Evolutionary conservation across 2,797 vertebrate genomes (phyloP).

Genomic region (Merluccius polli): DNA sequence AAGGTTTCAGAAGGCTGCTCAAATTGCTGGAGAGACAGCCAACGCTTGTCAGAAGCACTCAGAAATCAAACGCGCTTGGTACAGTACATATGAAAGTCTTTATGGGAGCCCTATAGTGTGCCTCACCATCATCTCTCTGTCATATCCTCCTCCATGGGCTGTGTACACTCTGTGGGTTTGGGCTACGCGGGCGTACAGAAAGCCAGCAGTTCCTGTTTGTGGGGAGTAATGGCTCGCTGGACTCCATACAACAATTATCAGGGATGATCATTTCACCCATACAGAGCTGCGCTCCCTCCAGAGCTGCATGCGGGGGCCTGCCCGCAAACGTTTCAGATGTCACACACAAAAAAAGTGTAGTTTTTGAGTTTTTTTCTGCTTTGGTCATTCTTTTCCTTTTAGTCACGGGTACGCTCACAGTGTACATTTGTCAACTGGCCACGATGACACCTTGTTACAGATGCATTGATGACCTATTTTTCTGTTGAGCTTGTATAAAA

Average conservation of each 20-base stretch:
- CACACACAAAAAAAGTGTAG: slow-evolving; percentile 1
- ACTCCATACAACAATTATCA: slow-evolving; percentile 63
- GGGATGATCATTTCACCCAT: slow-evolving; percentile 64
- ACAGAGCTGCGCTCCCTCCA: slow-evolving; percentile 49
- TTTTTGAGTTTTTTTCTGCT: slow-evolving; percentile 42
- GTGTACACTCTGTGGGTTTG: slow-evolving; percentile 67
- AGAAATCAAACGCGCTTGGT: slow-evolving; percentile 53
- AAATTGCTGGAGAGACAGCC: slow-evolving; percentile 51
- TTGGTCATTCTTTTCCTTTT: slow-evolving; percentile 9
- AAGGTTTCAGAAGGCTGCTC: slow-evolving; percentile 54
- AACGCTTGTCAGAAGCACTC: slow-evolving; percentile 44
- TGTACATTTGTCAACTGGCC: background rate
- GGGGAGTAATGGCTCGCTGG: slow-evolving; percentile 41
- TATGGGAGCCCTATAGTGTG: slow-evolving; percentile 46
- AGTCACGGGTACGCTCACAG: background rate
- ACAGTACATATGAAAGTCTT: slow-evolving; percentile 66
- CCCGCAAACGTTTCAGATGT: slow-evolving; percentile 48
- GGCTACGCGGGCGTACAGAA: slow-evolving; percentile 48
- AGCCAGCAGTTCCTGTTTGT: slow-evolving; percentile 65
- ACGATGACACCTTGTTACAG: background rate
- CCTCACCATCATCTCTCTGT: slow-evolving; percentile 43
- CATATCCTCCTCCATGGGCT: slow-evolving; percentile 36
- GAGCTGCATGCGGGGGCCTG: slow-evolving; percentile 38
- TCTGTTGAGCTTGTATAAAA: background rate
- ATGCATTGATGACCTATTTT: background rate